Base-by-base conservation (phyloP, 2,797 vertebrate species). In the Notoglanidium macrostoma region DNA sequence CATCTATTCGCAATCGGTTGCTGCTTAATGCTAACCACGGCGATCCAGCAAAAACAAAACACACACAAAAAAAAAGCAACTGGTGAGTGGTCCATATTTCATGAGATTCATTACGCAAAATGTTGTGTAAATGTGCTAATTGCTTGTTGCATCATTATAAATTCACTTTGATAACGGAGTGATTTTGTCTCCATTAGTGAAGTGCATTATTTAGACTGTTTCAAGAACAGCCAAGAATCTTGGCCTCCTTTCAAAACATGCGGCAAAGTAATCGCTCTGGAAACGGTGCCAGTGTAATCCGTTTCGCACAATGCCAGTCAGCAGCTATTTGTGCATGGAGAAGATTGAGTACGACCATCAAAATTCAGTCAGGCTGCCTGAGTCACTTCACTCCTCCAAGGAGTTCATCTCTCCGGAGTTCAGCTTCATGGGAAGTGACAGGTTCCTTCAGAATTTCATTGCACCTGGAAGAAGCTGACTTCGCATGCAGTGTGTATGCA, bases 61-160 rank as follows among this genome's bases (percentile, higher is more conserved):
- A 46, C n/a, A n/a, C n/a, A n/a, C n/a, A 73, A 10, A 46, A 90
- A 76, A 3, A 2, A 46, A 87, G 65, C 70, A 89, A 83, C 77
- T 59, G 90, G 91, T 90, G 81, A 88, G 74, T 51, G 6, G 49
- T 85, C 92, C 89, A 92, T 93, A 93, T 88, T 88, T 92, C 91
- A 92, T 89, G 88, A 93, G 93, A 93, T 92, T 92, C 92, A 93
- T 94, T 95, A 94, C 93, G 89, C 90, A 85, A 89, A 92, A 91
- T 90, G 90, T 87, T 87, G 92, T 87, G 92, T 89, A 90, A 92
- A 93, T 92, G 91, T 90, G 90, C 88, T 94, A 94, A 95, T 94
- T 87, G 86, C 12, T 76, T 88, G 85, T 89, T 88, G 92, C 87
- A 85, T 92, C 90, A 90, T 94, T 89, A 92, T 86, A 87, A 92